These are phyloP conservation scores for Dallia pectoralis DNA, from an alignment of 2,797 vertebrate genomes.

Conservation along the genomic window DNA sequence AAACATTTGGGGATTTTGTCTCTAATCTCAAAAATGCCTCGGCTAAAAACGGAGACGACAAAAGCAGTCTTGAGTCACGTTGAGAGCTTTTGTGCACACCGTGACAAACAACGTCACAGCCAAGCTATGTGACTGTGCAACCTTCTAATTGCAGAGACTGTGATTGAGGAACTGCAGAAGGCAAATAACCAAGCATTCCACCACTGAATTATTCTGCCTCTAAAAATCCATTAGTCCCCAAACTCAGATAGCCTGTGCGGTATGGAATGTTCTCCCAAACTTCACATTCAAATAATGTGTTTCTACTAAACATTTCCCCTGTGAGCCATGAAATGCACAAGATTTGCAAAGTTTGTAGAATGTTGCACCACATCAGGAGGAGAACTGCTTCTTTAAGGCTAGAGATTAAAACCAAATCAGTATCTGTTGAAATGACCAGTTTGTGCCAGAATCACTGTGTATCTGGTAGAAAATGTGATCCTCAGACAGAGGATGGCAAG, in stretches of 20 bases:
- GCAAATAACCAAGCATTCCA: neutral
- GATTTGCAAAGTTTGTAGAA: neutral
- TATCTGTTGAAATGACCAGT: no score
- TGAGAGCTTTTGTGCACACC: neutral
- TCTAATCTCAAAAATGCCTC: neutral
- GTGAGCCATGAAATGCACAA: neutral
- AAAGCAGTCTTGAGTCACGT: neutral
- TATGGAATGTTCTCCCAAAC: constrained; percentile 2
- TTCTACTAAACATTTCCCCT: neutral
- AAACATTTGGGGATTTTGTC: no score
- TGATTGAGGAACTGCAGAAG: neutral
- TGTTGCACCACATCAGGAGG: neutral
- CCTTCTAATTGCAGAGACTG: neutral
- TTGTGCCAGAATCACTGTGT: no score
- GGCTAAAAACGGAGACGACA: neutral
- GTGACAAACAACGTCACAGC: neutral
- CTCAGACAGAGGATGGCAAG: neutral
- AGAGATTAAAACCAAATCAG: no score
- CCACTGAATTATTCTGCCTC: neutral
- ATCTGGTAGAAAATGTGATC: neutral
- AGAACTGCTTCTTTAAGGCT: neutral
- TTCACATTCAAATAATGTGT: neutral
- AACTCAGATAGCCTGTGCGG: neutral
- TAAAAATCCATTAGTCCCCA: neutral
- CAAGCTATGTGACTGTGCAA: neutral